A percentile compares a stretch with the other conserved stretches of the same genome.
Conservation (phyloP, 2,797 vertebrate genomes). For the Microhierax caerulescens region DNA sequence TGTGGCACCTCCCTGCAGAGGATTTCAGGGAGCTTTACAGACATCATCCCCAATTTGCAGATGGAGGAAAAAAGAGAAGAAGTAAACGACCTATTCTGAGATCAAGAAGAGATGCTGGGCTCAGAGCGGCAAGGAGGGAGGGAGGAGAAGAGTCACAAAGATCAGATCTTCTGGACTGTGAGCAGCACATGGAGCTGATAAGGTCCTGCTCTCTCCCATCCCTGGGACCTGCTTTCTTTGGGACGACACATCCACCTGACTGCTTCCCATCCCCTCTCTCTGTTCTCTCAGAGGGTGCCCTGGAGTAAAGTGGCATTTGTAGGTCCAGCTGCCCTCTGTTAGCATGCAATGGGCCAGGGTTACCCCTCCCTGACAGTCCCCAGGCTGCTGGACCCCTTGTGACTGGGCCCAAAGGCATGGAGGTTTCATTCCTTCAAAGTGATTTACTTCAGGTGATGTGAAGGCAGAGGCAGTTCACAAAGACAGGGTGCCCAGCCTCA, state of each 20-base stretch:
- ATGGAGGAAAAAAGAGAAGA: not conserved
- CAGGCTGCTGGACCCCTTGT: not conserved
- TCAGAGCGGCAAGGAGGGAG: not conserved
- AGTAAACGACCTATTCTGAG: not conserved
- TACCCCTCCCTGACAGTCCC: not conserved
- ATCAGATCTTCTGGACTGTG: not conserved
- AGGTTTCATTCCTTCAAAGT: not conserved
- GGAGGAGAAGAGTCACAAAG: not conserved
- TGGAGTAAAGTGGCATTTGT: not conserved
- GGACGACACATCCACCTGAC: not conserved
- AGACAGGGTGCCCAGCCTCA: not conserved
- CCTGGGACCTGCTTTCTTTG: not conserved
- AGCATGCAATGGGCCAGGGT: rapidly evolving
- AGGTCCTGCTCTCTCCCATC: not conserved
- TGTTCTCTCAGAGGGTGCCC: not conserved
- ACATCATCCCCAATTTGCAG: not conserved
- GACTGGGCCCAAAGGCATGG: not conserved
- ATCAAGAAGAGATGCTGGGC: not conserved
- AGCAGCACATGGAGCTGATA: not conserved
- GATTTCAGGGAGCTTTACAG: slow-evolving; percentile 3
- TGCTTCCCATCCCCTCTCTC: not conserved
- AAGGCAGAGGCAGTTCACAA: not conserved
- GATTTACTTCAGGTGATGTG: not conserved
- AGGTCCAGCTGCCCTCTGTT: not conserved
- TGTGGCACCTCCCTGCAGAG: slow-evolving; percentile 41